A percentile compares a stretch with the other conserved stretches of the same genome.
phyloP scores from a whole-genome alignment of 1,140 invertebrate genomes.

The Hyles euphorbiae region DNA sequence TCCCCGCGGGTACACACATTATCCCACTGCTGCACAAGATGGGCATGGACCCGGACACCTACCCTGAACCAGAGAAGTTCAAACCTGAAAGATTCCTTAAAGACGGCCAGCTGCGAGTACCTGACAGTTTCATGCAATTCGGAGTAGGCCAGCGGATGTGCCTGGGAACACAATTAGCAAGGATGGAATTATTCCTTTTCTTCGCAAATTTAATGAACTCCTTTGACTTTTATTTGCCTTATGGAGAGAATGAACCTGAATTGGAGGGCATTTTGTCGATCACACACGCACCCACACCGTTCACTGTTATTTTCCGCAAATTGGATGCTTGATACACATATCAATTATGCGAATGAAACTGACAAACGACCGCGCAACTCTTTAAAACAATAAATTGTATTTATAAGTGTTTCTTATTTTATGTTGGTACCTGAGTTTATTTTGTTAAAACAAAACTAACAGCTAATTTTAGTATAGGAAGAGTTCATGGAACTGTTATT shows the following conservation, averaged over 20 bases:
- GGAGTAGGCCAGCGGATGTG: slow-evolving; percentile 90
- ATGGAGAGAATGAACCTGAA: slow-evolving; percentile 79
- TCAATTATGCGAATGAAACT: too few species aligned
- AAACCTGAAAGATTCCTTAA: slow-evolving; percentile 85
- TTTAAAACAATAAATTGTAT: too few species aligned
- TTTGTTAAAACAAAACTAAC: too few species aligned
- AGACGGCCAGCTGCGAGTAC: slow-evolving; percentile 81
- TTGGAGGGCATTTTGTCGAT: slow-evolving; percentile 81
- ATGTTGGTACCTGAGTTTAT: too few species aligned
- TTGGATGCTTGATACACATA: slow-evolving; percentile 7
- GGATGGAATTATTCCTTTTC: slow-evolving; percentile 91
- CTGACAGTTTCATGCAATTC: slow-evolving; percentile 90
- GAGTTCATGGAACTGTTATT: too few species aligned
- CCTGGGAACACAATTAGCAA: slow-evolving; percentile 88
- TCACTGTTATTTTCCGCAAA: slow-evolving; percentile 76
- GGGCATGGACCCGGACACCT: slow-evolving; percentile 87
- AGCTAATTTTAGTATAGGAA: too few species aligned
- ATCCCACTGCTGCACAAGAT: slow-evolving; percentile 88
- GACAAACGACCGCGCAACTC: too few species aligned
- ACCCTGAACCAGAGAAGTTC: slow-evolving; percentile 87
- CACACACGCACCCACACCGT: slow-evolving; percentile 82
- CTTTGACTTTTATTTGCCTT: slow-evolving; percentile 81
- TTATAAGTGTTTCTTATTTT: too few species aligned
- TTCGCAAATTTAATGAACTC: slow-evolving; percentile 87
- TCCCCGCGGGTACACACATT: slow-evolving; percentile 85